Base-by-base conservation (phyloP, 2,888 invertebrate genomes). In the Aquatica leii region DNA sequence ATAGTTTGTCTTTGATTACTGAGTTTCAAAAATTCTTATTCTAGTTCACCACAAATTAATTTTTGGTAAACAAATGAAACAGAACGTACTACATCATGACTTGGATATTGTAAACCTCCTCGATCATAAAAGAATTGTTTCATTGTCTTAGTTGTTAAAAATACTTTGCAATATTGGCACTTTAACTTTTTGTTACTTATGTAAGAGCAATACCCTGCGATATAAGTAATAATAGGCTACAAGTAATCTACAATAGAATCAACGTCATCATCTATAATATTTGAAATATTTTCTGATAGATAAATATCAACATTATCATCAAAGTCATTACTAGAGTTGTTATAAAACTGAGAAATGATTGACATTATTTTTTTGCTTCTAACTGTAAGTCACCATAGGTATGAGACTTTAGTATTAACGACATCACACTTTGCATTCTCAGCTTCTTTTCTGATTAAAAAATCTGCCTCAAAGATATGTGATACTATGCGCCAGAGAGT, bases 371-470 rank as follows among this genome's bases (percentile, higher is more conserved):
- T n/a, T n/a, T n/a, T n/a, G n/a, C n/a, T n/a, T n/a, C n/a, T n/a
- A n/a, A n/a, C n/a, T n/a, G n/a, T n/a, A n/a, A n/a, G n/a, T 14
- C 8, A 6, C 31, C 31, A 31, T 6, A 31, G 5, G 4, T 4
- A 9, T 31, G 31, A 20, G 51, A 51, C 21, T 51, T 12, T 11
- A 51, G 21, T 31, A 14, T 31, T 15, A 51, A 20, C 1, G 51
- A 34, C 31, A 51, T 15, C 34, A 51, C 14, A 5, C 31, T 34
- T 21, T 54, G 54, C 11, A 54, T 41, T 9, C 54, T 5, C 11
- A 52, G 15, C 14, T 37, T 52, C 11, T 11, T 9, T 17, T 40
- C 41, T 5, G 41, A 43, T 43, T 49, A 18, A 31, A 21, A 49
- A 1, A 49, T 4, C 21, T 49, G 49, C 14, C 49, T 18, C 2